phyloP scores from a whole-genome alignment of 2,113 vertebrate genomes.

The Sporophila hypoxantha region DNA sequence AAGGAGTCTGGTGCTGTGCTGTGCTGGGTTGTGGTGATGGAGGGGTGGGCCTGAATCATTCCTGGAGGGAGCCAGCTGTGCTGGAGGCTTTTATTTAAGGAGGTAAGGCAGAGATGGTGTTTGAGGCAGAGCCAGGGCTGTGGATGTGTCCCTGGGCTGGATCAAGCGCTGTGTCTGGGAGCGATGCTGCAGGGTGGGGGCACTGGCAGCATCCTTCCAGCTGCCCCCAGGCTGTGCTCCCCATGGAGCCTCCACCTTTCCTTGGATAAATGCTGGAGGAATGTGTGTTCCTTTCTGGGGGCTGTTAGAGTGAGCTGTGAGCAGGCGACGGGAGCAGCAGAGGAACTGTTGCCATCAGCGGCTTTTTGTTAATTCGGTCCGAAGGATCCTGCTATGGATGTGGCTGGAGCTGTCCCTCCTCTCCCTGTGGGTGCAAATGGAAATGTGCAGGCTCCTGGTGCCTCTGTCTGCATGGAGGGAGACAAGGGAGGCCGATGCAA shows the following conservation, averaged over 20 bases:
- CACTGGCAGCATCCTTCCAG: neutral
- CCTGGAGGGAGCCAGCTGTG: accelerated
- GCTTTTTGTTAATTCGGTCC: neutral
- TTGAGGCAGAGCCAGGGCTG: neutral
- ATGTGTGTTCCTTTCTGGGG: neutral
- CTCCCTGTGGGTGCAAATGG: neutral
- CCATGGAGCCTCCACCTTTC: neutral
- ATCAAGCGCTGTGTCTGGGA: accelerated
- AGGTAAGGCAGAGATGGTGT: neutral
- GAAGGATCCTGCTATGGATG: neutral
- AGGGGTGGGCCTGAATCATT: accelerated
- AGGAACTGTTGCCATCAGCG: neutral
- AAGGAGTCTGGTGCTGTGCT: neutral
- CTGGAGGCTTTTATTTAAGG: neutral
- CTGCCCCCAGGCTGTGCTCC: neutral
- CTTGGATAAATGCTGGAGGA: neutral
- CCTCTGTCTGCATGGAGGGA: neutral
- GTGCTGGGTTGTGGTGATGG: neutral
- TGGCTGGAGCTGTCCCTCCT: neutral
- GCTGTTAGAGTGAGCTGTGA: neutral
- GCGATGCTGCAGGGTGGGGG: neutral
- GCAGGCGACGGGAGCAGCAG: neutral
- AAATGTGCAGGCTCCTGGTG: neutral
- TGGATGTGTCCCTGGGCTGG: neutral
- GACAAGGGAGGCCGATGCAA: accelerated